Percentiles rank a stretch among this genome's conserved stretches.
Conservation (phyloP, 1,140 invertebrate genomes). For the Megalonaias nervosa region DNA sequence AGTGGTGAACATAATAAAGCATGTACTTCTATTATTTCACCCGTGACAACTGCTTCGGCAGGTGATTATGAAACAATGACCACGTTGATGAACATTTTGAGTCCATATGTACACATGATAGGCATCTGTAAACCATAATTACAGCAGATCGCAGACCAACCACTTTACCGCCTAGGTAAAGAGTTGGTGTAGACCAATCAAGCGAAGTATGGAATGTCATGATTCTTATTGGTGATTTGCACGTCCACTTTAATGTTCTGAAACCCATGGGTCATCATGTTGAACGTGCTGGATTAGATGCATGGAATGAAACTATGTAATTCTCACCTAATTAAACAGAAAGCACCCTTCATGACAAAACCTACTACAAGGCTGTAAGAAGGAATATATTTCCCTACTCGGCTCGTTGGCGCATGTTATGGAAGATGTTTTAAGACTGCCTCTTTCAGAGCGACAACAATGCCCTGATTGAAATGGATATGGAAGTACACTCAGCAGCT, state of each 20-base stretch:
- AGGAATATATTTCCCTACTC: not conserved
- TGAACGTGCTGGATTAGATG: conserved; percentile 23
- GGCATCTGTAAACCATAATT: conserved; percentile 23
- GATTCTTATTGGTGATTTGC: conserved; percentile 19
- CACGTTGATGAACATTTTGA: conserved; percentile 6
- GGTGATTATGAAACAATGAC: conserved; percentile 23
- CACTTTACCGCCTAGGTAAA: conserved; percentile 22
- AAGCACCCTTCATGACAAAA: conserved; percentile 26
- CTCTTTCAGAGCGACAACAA: not conserved
- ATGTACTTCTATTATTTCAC: not conserved
- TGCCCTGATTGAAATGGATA: not conserved
- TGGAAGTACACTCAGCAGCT: not conserved
- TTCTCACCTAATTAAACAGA: conserved; percentile 16
- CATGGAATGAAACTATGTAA: conserved; percentile 20
- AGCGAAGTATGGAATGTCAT: conserved; percentile 22
- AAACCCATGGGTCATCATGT: conserved; percentile 36
- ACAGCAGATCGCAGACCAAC: too few relatives aligned
- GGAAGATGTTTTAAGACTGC: conserved; percentile 2
- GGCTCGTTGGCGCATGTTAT: conserved; percentile 1
- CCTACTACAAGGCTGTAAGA: conserved; percentile 18
- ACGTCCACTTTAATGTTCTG: conserved; percentile 30
- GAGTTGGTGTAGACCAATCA: conserved; percentile 22
- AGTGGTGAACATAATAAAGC: not conserved
- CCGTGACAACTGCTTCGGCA: conserved; percentile 15
- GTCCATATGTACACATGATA: conserved; percentile 2